Evolutionary conservation across 1,140 invertebrate species (phyloP), one percentile per base, ranked within the genome.

Genomic region (Cheumatopsyche charites): DNA sequence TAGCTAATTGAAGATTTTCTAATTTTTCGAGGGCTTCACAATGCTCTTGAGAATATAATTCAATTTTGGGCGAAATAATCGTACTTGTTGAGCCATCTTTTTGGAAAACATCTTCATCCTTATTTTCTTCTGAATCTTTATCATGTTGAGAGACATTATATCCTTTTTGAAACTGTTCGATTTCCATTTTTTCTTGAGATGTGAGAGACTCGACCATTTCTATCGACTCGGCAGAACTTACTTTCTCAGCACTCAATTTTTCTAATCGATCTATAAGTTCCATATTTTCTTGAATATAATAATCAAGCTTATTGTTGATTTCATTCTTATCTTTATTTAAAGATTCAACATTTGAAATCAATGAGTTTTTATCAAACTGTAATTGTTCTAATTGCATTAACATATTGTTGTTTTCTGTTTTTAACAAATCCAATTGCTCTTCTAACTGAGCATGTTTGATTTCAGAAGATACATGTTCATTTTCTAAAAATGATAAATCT

Each of bases 381-480:
- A 88, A 75, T 72, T 76, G 78, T 43, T 88, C 83, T 42, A 88
- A 82, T 26, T 87, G 81, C n/a, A 83, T 80, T 76, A 80, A 79
- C 66, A 86, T 74, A 76, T 87, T 83, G 42, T 83, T 84, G 74
- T 86, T 86, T 73, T 83, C 80, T 6, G 78, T 79, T 43, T 82
- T 82, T 1, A 85, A 71, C 25, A 80, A 76, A 76, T 90, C 89
- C 15, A 90, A 79, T 78, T 90, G 87, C 78, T 91, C 90, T 79
- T 90, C 87, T 69, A 91, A 79, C 75, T 91, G 89, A 12, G 90
- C 90, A 6, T 87, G 85, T 75, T 89, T 90, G 76, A 93, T 89
- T 83, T 92, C 90, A 6, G 89, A 88, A n/a, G 86, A 81, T 67
- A 85, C 83, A 77, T 85, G 83, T 73, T 84, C 83, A 83, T 86